Evolutionary conservation across 2,797 vertebrate genomes (phyloP).

Genomic region (Tragopan temminckii): DNA sequence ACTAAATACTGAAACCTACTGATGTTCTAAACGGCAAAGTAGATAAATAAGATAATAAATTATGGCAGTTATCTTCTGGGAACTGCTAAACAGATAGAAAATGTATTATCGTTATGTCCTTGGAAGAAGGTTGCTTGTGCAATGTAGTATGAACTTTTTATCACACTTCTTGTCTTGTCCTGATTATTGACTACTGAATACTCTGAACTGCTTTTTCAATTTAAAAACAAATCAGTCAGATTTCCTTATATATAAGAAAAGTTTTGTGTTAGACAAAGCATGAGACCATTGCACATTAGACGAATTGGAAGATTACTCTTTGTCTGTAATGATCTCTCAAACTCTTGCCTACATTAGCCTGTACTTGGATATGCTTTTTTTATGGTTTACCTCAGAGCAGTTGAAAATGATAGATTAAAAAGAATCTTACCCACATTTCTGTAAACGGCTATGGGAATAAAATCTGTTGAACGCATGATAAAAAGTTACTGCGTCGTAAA

Average conservation of each 20-base stretch:
- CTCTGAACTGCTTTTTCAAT: background rate
- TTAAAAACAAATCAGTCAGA: background rate
- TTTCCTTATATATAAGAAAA: background rate
- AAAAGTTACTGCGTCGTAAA: conserved; percentile 42
- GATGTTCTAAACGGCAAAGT: conserved; percentile 45
- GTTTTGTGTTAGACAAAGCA: background rate
- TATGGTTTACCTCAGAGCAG: background rate
- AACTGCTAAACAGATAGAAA: conserved; percentile 43
- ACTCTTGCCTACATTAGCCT: background rate
- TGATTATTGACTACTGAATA: conserved; percentile 3
- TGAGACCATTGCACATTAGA: background rate
- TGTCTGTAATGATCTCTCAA: background rate
- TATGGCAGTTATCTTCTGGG: conserved; percentile 35
- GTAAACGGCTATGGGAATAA: conserved; percentile 32
- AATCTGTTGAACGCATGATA: conserved; percentile 30
- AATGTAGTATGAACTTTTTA: background rate
- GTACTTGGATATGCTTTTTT: background rate
- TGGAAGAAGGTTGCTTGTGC: conserved; percentile 40
- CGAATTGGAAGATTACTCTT: conserved; percentile 12
- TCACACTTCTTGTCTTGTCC: background rate
- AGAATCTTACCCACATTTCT: conserved; percentile 36
- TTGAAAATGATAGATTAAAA: conserved; percentile 19
- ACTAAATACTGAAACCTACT: conserved; percentile 36
- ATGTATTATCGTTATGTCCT: conserved; percentile 13
- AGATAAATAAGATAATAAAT: conserved; percentile 58